Evolutionary conservation across 2,888 invertebrate species (phyloP).

Genomic region (Agrochola lychnidis): DNA sequence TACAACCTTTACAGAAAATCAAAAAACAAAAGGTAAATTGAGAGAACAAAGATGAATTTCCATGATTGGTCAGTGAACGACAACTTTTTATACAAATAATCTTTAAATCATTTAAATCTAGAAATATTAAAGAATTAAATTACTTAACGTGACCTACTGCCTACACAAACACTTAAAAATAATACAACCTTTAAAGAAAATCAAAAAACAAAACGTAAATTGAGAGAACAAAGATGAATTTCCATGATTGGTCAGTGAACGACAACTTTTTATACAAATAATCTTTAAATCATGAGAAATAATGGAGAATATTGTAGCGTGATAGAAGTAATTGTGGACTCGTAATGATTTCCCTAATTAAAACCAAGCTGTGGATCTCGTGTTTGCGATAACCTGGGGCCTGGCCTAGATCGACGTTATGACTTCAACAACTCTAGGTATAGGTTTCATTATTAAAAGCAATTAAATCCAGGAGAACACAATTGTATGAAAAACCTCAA

Average conservation of each 20-base stretch:
- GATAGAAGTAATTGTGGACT: constrained; percentile 45
- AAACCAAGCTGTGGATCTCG: constrained; percentile 40
- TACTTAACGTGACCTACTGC: too few species aligned
- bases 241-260: constrained; percentile 33
- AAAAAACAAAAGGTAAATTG: constrained; percentile 5
- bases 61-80: constrained; percentile 33
- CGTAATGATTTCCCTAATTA: constrained; percentile 40
- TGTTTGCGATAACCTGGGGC: constrained; percentile 26
- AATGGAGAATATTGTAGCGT: constrained; percentile 50
- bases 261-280: constrained; percentile 31
- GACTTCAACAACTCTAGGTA: constrained; percentile 9
- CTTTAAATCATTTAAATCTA: constrained; percentile 26
- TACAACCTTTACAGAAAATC: not conserved
- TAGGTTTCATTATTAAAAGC: not conserved
- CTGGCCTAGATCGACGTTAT: constrained; percentile 50
- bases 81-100: constrained; percentile 31
- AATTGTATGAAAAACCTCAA: not conserved
- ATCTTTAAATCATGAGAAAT: constrained; percentile 19
- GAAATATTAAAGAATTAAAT: too few species aligned
- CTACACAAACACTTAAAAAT: not conserved
- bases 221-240: constrained; percentile 1
- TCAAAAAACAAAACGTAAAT: constrained; percentile 5
- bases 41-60: constrained; percentile 5
- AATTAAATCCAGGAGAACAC: not conserved
- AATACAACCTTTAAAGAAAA: not conserved